A percentile compares a stretch with the other conserved stretches of the same genome.
Evolutionary conservation across 2,113 vertebrate genomes (phyloP).

Genomic region (Addax nasomaculatus): DNA sequence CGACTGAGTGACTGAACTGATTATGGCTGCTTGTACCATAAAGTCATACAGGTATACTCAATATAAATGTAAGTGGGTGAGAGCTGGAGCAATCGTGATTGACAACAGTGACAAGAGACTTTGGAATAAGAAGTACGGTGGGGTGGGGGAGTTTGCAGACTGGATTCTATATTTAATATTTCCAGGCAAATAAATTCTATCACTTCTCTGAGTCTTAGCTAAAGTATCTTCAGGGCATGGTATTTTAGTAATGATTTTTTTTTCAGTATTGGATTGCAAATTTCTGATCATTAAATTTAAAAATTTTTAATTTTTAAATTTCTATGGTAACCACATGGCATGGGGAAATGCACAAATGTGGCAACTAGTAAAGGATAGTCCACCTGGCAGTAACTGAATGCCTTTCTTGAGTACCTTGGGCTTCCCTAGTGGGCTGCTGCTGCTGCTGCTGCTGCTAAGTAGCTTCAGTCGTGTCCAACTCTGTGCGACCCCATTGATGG

Average conservation of each 20-base stretch:
- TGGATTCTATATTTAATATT: conserved; percentile 50
- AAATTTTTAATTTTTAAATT: not conserved
- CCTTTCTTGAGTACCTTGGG: not conserved
- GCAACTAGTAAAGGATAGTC: not conserved
- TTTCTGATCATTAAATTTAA: not conserved
- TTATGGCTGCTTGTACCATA: not conserved
- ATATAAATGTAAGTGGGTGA: not conserved
- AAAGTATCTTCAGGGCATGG: not conserved
- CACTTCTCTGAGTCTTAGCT: not conserved
- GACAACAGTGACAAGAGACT: conserved; percentile 45
- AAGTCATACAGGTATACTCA: conserved; percentile 27
- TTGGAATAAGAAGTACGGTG: not conserved
- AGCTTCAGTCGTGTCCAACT: rapidly evolving
- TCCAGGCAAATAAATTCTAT: conserved; percentile 22
- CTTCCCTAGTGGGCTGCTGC: not conserved
- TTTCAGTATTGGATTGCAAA: not conserved
- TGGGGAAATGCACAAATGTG: not conserved
- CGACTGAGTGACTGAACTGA: not conserved
- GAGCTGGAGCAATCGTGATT: conserved; percentile 10
- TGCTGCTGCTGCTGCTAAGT: no score
- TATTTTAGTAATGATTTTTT: conserved; percentile 22
- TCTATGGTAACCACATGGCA: not conserved
- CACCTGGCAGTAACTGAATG: not conserved
- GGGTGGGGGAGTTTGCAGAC: not conserved
- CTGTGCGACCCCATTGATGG: no score